Conservation (phyloP, 2,888 invertebrate species). For the Ornithoptera priamus region DNA sequence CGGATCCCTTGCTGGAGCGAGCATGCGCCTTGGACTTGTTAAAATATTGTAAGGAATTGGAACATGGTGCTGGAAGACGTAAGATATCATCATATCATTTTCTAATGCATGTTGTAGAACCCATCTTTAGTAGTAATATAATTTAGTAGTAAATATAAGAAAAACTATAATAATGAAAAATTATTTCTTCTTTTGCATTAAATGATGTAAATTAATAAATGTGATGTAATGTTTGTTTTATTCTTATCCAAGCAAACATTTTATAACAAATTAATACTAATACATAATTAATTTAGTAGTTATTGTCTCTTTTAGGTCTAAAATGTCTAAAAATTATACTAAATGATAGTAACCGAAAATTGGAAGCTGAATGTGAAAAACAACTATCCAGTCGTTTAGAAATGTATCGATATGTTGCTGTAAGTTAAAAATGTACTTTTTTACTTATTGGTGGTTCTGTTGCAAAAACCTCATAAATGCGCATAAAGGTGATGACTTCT, state of each 20-base stretch:
- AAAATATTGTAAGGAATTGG: slow-evolving; percentile 88
- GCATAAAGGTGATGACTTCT: too few species aligned
- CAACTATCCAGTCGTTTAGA: slow-evolving; percentile 90
- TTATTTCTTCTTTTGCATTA: too few species aligned
- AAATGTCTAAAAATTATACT: slow-evolving; percentile 87
- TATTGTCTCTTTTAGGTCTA: slow-evolving; percentile 80
- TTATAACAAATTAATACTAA: not conserved
- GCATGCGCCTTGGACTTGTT: slow-evolving; percentile 92
- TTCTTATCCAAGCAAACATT: too few species aligned
- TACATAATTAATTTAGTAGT: not conserved
- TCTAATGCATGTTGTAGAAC: too few species aligned
- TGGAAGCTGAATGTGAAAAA: slow-evolving; percentile 88
- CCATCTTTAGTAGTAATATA: not conserved
- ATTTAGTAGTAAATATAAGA: not conserved
- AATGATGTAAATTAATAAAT: too few species aligned
- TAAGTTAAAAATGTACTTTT: slow-evolving; percentile 52
- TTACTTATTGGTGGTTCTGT: not conserved
- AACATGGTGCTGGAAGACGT: slow-evolving; percentile 95
- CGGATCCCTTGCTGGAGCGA: slow-evolving; percentile 93
- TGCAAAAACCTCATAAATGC: too few species aligned
- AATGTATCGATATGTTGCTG: slow-evolving; percentile 94
- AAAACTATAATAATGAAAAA: too few species aligned
- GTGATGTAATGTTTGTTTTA: too few species aligned
- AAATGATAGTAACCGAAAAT: slow-evolving; percentile 83
- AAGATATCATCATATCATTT: slow-evolving; percentile 51